Base-by-base conservation (phyloP, 2,797 vertebrate genomes). In the Petrocephalus schoutedeni region DNA sequence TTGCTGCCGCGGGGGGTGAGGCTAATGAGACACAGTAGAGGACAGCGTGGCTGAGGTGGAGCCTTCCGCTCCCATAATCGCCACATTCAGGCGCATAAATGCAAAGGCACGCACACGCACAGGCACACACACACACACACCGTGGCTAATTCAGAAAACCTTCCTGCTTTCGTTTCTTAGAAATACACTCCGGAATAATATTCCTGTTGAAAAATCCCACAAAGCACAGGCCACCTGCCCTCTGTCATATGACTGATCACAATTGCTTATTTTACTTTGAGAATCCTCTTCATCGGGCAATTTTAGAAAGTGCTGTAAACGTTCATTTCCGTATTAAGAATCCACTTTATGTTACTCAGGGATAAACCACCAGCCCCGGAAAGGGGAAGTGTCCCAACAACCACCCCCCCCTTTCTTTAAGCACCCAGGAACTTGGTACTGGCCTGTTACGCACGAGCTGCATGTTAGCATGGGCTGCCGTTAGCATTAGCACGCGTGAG, bases 401-500 rank as follows among this genome's bases (percentile, higher is more conserved):
- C 56, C 49, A 82, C 45, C 56, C 74, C 71, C 82, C 86, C 36
- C 36, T 87, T 87, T 87, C 74, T 61, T 87, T 83, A 87, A 84
- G 61, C 86, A 84, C 51, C 51, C 59, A 14, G 45, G 57, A 7
- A 19, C 36, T 41, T 41, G 5, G 28, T 41, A 74, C 1, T 36
- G 74, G 36, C 16, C 28, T 5, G 64, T 86, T 21, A 41, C 3
- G 16, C 58, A 49, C 1, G 2, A 77, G 32, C 49, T 19, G n/a
- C 49, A 83, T 4, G 49, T 85, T 74, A 89, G 59, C 32, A 51
- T 86, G 45, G 19, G 77, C 57, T 36, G n/a, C 86, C 86, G 49
- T 61, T 82, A 28, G 54, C 86, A 67, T 89, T 83, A 87, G 77
- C 82, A 87, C 67, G 49, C 86, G 61, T 89, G 61, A 89, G 49